Evolutionary conservation across 2,797 vertebrate species (phyloP), one percentile per base, ranked within the genome.

Genomic region (Xenops minutus): DNA sequence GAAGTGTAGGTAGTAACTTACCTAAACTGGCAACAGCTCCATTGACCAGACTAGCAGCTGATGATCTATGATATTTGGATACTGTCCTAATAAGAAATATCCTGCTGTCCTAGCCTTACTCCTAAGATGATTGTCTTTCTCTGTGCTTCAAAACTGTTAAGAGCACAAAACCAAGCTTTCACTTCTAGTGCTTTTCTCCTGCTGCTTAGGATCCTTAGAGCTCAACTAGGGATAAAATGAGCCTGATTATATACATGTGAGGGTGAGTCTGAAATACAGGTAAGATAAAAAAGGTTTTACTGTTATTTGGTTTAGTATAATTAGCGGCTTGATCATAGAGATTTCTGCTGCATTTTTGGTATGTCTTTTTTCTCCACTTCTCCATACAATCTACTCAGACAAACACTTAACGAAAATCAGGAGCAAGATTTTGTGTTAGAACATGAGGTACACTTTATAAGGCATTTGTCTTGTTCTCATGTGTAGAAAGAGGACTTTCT

Each of bases 311-410:
- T 68, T 78, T 54, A 59, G 30, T 19, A 5, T 29, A 68, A 75
- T 15, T 15, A 44, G 41, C 7, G 17, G 10, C 10, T 87, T 24
- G 14, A 30, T 36, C 4, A 4, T n/a, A 85, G 64, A 23, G n/a
- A 64, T 39, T 71, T 68, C 52, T 61, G 15, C 14, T 68, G 27
- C 2, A 8, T 27, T 85, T 73, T 46, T 54, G 39, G 4, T 2
- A 7, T 14, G 13, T 7, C 7, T 6, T 37, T 24, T 20, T 18
- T 7, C 6, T 10, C 12, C 8, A 2, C 1, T 54, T n/a, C 11
- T 71, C 22, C 7, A 21, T 14, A 3, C 14, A 34, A 15, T 32
- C 24, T n/a, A 4, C 30, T 68, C 30, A 39, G 44, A 27, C 23
- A 37, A 16, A 19, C 12, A 3, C 11, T 61, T 7, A 39, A 51